Conservation (phyloP, 2,113 vertebrate species). For the Choloepus hoffmanni region DNA sequence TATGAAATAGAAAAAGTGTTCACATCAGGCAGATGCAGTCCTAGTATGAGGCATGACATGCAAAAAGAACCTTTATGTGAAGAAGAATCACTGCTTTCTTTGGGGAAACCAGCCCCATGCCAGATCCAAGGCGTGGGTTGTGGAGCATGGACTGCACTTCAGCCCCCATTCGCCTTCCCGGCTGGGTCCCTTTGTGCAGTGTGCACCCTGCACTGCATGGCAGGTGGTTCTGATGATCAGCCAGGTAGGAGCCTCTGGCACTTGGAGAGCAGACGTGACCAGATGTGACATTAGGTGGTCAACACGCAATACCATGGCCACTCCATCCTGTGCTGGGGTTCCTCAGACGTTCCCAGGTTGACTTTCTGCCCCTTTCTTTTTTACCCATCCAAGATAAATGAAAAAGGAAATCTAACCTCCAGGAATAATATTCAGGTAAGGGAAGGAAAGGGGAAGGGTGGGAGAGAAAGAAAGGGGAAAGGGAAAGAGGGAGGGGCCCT, state of each 20-base stretch:
- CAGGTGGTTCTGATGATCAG: not conserved
- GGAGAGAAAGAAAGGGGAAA: not conserved
- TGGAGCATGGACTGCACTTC: not conserved
- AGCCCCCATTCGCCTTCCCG: not conserved
- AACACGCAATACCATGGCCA: not conserved
- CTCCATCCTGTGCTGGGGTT: not conserved
- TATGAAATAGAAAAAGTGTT: not conserved
- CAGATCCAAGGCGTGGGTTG: fast-evolving
- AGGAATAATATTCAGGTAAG: slow-evolving; percentile 10
- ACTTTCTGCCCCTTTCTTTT: not conserved
- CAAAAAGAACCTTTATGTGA: not conserved
- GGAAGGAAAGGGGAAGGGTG: not conserved
- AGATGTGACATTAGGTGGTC: not conserved
- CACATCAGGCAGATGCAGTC: not conserved
- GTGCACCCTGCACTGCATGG: not conserved
- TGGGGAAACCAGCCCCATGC: not conserved
- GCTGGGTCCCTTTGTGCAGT: not conserved
- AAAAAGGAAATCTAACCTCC: slow-evolving; percentile 42
- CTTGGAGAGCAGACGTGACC: not conserved
- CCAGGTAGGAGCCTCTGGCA: not conserved
- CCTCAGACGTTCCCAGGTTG: not conserved
- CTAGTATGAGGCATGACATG: not conserved
- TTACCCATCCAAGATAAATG: not conserved
- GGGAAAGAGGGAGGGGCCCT: not conserved
- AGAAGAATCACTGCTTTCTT: not conserved